phyloP scores from a whole-genome alignment of 1,140 invertebrate species.

The Cyphomyrmex costatus region DNA sequence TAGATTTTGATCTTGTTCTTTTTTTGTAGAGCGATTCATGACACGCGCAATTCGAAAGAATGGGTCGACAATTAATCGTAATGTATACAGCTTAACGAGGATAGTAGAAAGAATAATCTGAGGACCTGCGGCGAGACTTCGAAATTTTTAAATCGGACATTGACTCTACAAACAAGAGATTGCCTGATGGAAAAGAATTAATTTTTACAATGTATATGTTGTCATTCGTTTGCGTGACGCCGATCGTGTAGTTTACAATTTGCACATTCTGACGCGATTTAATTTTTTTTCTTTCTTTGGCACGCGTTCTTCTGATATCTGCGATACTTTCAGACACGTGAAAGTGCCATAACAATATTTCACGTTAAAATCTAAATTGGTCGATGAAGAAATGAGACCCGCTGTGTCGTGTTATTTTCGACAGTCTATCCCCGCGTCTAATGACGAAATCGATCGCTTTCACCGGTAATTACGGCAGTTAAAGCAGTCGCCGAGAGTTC shows the following conservation, averaged over 20 bases:
- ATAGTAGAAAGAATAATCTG: conserved; percentile 42
- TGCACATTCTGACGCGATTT: conserved; percentile 17
- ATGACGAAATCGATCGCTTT: conserved; percentile 59
- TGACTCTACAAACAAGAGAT: conserved; percentile 18
- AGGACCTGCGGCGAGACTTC: conserved; percentile 18
- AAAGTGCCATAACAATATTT: conserved; percentile 45
- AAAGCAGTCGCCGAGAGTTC: conserved; percentile 35
- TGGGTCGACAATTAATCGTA: conserved; percentile 50
- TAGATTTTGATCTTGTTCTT: conserved; percentile 19
- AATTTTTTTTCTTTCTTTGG: not conserved
- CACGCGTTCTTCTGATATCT: conserved; percentile 9
- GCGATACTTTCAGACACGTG: conserved; percentile 40
- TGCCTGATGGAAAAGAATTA: conserved; percentile 71
- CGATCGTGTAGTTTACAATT: conserved; percentile 57
- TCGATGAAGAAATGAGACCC: conserved; percentile 30
- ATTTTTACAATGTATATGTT: conserved; percentile 50
- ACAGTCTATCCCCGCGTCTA: conserved; percentile 17
- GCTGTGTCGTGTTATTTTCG: conserved; percentile 27
- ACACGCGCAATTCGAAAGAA: conserved; percentile 19
- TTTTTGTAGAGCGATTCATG: not conserved
- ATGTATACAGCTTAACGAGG: conserved; percentile 45
- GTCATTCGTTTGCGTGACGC: conserved; percentile 70
- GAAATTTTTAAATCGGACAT: conserved; percentile 46
- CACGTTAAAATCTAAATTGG: conserved; percentile 43
- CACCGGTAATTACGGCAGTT: conserved; percentile 65